phyloP scores from a whole-genome alignment of 2,797 vertebrate genomes.

The Synanceia verrucosa region DNA sequence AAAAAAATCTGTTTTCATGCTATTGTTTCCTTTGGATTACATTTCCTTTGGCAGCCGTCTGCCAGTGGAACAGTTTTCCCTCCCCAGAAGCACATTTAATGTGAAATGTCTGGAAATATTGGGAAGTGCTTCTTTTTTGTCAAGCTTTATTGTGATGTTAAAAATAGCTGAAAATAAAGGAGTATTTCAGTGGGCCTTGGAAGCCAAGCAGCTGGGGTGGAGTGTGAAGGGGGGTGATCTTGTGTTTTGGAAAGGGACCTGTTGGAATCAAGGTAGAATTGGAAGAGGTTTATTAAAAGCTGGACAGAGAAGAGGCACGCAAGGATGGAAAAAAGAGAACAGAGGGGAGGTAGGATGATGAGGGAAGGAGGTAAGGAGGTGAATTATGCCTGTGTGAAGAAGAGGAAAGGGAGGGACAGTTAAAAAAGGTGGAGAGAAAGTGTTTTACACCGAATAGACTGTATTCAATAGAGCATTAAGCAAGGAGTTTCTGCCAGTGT shows the following conservation, averaged over 20 bases:
- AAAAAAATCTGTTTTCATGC: constrained; percentile 67
- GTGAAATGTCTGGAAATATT: constrained; percentile 75
- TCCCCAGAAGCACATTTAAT: constrained; percentile 74
- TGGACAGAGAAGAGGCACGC: constrained; percentile 25
- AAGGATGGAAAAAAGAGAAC: neutral
- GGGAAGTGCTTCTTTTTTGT: constrained; percentile 62
- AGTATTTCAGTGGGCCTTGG: constrained; percentile 42
- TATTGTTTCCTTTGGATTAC: constrained; percentile 80
- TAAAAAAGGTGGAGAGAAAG: neutral
- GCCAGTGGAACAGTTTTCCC: constrained; percentile 66
- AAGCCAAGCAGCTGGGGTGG: constrained; percentile 26
- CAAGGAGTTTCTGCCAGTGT: neutral
- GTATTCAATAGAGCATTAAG: too few relatives aligned
- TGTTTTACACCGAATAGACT: neutral
- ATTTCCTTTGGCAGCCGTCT: constrained; percentile 68
- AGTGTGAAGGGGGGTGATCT: constrained; percentile 14
- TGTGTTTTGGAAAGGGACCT: constrained; percentile 37
- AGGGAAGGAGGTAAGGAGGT: constrained; percentile 1
- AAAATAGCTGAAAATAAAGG: constrained; percentile 71
- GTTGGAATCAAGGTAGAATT: constrained; percentile 44
- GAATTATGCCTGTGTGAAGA: neutral
- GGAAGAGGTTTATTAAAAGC: constrained; percentile 31
- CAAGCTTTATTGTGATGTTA: constrained; percentile 77
- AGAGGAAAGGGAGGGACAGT: neutral
- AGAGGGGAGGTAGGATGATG: neutral